Evolutionary conservation across 2,797 vertebrate genomes (phyloP).

Genomic region (Pipistrellus pygmaeus): DNA sequence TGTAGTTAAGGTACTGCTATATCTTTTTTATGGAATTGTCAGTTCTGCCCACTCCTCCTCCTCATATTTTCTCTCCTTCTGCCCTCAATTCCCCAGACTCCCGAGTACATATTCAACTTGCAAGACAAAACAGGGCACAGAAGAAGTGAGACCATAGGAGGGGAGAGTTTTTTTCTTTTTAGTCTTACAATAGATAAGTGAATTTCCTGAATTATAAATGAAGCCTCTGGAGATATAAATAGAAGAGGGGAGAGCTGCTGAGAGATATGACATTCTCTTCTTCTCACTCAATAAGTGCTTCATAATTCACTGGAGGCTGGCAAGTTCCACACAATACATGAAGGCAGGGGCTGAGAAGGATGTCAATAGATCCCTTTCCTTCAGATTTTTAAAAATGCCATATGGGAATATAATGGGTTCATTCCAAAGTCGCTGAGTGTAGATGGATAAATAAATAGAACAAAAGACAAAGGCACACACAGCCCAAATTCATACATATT

Average conservation of each 20-base stretch:
- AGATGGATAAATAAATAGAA: slow-evolving; percentile 65
- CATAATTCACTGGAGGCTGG: slow-evolving; percentile 77
- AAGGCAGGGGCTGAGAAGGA: slow-evolving; percentile 77
- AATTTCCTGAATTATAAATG: slow-evolving; percentile 75
- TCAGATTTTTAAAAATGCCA: slow-evolving; percentile 63
- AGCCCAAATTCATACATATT: slow-evolving; percentile 13
- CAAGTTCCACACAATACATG: slow-evolving; percentile 55
- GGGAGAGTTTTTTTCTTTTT: slow-evolving; percentile 36
- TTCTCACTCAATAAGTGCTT: slow-evolving; percentile 71
- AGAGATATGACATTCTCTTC: slow-evolving; percentile 75
- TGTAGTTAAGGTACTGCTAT: neutral
- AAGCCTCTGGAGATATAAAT: slow-evolving; percentile 76
- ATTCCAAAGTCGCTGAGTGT: slow-evolving; percentile 57
- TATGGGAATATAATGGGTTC: neutral
- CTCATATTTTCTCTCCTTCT: neutral
- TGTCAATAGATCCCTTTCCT: slow-evolving; percentile 47
- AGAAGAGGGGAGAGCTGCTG: slow-evolving; percentile 67
- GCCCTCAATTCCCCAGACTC: neutral
- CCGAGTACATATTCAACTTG: neutral
- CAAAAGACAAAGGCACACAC: neutral
- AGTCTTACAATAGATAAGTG: slow-evolving; percentile 72
- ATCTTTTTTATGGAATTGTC: slow-evolving; percentile 1
- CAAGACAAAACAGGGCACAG: slow-evolving; percentile 1
- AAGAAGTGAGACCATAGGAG: slow-evolving; percentile 36
- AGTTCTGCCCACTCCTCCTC: neutral